Evolutionary conservation across 2,797 vertebrate genomes (phyloP), one percentile per base, ranked within the genome.

Genomic region (Sebastes minor): DNA sequence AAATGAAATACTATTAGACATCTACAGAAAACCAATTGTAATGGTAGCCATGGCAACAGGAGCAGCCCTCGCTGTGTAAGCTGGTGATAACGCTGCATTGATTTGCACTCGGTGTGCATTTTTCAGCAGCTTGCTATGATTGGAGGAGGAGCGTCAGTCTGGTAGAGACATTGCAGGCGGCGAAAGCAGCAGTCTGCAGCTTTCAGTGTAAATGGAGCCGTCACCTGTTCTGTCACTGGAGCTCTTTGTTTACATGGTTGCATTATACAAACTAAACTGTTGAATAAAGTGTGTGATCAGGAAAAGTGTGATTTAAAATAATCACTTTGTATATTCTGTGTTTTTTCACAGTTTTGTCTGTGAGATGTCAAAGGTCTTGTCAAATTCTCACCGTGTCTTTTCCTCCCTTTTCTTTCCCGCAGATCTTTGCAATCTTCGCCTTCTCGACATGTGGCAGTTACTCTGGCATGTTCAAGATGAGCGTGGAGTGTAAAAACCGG

Each of bases 391-490:
- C n/a, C 9, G 1, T 72, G 1, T 74, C 13, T 63, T 38, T 16
- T 35, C 32, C 20, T 55, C 25, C 22, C 4, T 25, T 22, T 71
- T 32, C 22, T 65, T 27, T 62, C 32, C 38, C 7, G 69, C 93
- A 98, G 97, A 95, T 98, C 80, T 98, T 98, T 89, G 97, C 97
- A 20, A 98, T 98, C 95, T 98, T 98, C 80, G 97, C 97, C 82
- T 98, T 98, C 87, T 97, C 97, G 5, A 98, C 97, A 78, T 98
- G 97, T 68, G 97, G 97, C 91, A 97, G 97, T 85, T 98, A 98
- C 93, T 95, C 94, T 3, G 97, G 97, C 86, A 95, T 96, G 92
- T 97, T 98, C 86, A 96, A 94, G 91, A 93, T 98, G 94, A 96
- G 95, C 8, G 96, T 98, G 86, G 95, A 98, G 79, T 98, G 97